phyloP scores from a whole-genome alignment of 2,113 vertebrate genomes.

The Indicator indicator region DNA sequence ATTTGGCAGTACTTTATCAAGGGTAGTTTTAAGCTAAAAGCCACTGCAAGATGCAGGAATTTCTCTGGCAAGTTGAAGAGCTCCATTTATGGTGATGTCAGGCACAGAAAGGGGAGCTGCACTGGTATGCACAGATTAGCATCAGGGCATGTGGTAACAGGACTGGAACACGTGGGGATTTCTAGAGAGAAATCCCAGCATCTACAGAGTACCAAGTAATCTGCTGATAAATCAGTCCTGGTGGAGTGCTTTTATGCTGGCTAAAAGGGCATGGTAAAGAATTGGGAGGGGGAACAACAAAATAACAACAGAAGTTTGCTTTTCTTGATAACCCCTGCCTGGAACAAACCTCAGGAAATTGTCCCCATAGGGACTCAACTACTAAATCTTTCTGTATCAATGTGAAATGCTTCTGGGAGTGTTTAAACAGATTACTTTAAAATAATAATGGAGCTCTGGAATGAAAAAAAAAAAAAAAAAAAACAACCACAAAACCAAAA shows the following conservation, averaged over 20 bases:
- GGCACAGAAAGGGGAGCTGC: not conserved
- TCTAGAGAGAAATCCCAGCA: not conserved
- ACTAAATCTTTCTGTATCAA: constrained; percentile 55
- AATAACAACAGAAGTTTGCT: constrained; percentile 60
- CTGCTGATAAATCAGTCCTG: not conserved
- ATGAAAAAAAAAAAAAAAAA: not conserved
- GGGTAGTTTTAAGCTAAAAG: constrained; percentile 24
- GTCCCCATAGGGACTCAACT: constrained; percentile 29
- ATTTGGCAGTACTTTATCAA: not conserved
- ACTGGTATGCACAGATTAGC: not conserved
- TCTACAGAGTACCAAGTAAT: not conserved
- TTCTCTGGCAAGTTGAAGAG: constrained; percentile 2
- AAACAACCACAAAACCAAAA: not conserved
- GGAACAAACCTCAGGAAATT: constrained; percentile 61
- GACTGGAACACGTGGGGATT: not conserved
- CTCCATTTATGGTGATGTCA: constrained; percentile 10
- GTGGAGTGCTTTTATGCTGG: not conserved
- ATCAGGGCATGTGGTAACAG: not conserved
- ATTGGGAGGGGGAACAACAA: not conserved
- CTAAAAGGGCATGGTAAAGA: not conserved
- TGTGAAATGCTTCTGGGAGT: constrained; percentile 54
- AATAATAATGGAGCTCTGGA: constrained; percentile 19
- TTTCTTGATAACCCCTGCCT: constrained; percentile 54
- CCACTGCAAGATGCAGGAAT: not conserved
- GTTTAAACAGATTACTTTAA: constrained; percentile 53